phyloP scores from a whole-genome alignment of 35 echinoderm and acorn worm species.

The Lytechinus pictus region DNA sequence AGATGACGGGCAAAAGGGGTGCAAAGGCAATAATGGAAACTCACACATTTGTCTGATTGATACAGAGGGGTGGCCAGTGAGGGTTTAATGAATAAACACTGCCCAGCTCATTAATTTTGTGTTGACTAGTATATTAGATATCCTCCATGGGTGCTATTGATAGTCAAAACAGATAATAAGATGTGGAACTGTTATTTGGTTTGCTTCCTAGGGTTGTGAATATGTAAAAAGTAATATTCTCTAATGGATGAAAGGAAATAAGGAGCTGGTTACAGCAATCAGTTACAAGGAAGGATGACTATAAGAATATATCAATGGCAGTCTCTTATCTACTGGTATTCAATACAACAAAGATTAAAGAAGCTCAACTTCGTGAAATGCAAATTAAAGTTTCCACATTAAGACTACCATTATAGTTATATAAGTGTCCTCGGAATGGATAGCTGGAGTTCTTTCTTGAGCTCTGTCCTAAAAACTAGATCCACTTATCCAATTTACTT shows the following conservation, averaged over 20 bases:
- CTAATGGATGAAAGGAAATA: too few relatives aligned
- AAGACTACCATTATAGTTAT: background rate
- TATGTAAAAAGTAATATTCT: too few relatives aligned
- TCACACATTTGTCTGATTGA: background rate
- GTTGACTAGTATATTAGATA: background rate
- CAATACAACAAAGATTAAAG: background rate
- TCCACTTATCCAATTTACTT: slow-evolving; percentile 13
- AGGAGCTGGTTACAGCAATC: too few relatives aligned
- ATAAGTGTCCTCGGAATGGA: background rate
- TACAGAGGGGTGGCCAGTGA: background rate
- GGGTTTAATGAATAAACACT: background rate
- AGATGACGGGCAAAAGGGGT: background rate
- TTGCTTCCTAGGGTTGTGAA: background rate
- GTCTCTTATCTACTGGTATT: background rate
- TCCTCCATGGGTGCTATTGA: background rate
- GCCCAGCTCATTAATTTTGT: background rate
- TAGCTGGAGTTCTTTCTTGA: background rate
- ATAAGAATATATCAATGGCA: background rate
- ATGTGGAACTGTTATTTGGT: background rate
- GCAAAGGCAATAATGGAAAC: slow-evolving; percentile 39
- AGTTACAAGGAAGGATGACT: background rate
- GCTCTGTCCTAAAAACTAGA: background rate
- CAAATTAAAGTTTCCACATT: background rate
- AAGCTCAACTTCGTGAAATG: background rate
- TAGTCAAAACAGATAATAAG: background rate